Evolutionary conservation across 2,888 invertebrate genomes (phyloP), one percentile per base, ranked within the genome.

Genomic region (Unio pictorum): DNA sequence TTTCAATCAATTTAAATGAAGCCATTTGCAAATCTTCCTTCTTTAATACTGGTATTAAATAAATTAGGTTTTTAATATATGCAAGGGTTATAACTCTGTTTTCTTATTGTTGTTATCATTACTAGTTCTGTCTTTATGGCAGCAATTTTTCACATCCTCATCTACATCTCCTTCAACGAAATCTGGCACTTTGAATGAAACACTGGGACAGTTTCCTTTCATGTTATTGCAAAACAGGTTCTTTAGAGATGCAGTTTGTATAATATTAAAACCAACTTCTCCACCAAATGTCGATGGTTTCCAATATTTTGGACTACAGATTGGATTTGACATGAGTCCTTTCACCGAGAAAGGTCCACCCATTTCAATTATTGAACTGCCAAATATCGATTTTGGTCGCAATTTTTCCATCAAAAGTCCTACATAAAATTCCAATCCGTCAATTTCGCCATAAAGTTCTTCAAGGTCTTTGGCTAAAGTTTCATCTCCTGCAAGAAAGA

Each of bases 231-330:
- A 90, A 74, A 91, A 89, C 55, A 91, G 82, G 69, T 86, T 87
- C 68, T 87, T 69, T 61, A 91, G 72, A 4, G 88, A 81, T 5
- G 90, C 88, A 6, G 86, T 84, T 70, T 89, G 88, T 7, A 91
- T 85, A 30, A 91, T 84, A 66, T 90, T 75, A 74, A 90, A 90
- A 15, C 90, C 91, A 4, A 83, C 83, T n/a, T 89, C 83, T 0
- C 91, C 91, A 0, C 91, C 91, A 77, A 91, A 91, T 11, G 91
- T 90, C 3, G 90, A 90, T 3, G 90, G 90, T 70, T 87, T 88
- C 91, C 91, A 91, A 80, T 88, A 90, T 62, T 83, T 80, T 6
- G 87, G 88, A 65, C 89, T 89, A 76, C 90, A 89, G 30, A 91
- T 85, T 45, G 90, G 88, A 79, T 89, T 90, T 8, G 90, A 84